Percentiles rank a stretch among this genome's conserved stretches.
Evolutionary conservation across 2,113 vertebrate genomes (phyloP).

Genomic region (Chloropsis cyanopogon): DNA sequence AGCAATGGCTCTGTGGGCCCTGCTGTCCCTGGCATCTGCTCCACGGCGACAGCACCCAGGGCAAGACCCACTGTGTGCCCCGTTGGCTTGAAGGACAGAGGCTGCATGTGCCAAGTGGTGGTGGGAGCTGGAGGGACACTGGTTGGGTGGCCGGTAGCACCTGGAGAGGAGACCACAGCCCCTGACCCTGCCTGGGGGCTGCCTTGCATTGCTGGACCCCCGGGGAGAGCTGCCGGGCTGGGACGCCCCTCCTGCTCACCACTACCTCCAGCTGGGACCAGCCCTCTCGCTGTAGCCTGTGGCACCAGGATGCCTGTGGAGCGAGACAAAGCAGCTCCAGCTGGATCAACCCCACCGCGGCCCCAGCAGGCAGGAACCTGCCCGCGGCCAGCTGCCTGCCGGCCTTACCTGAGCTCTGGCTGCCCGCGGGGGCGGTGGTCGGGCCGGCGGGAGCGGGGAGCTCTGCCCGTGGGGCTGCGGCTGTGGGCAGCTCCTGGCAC

Average conservation of each 20-base stretch:
- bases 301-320: neutral
- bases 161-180: neutral
- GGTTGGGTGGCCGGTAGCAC: accelerated
- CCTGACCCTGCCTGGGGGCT: neutral
- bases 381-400: neutral
- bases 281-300: accelerated
- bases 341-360: neutral
- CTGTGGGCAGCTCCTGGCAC: neutral
- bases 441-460: neutral
- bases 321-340: neutral
- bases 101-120: accelerated
- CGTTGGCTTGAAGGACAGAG: accelerated
- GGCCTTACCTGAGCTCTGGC: neutral
- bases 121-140: accelerated
- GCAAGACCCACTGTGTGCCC: accelerated
- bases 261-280: neutral
- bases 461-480: accelerated
- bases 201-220: accelerated
- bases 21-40: accelerated
- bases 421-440: neutral
- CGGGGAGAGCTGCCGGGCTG: accelerated
- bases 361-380: neutral
- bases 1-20: neutral
- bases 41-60: accelerated
- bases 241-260: neutral